Base-by-base conservation (phyloP, 2,888 invertebrate genomes). In the Chloroclysta siterata region DNA sequence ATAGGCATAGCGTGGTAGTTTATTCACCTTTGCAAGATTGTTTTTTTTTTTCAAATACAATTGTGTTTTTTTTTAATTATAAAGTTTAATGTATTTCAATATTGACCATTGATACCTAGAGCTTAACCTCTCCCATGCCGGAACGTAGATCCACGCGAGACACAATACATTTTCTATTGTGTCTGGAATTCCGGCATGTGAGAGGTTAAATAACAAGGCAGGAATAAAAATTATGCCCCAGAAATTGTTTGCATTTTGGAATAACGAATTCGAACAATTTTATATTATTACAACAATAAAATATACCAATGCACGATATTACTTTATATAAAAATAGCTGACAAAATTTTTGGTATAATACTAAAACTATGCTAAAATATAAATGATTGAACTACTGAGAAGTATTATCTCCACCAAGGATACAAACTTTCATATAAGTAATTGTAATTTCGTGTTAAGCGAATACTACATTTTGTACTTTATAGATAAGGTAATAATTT, bases 271-370 rank as follows among this genome's bases (percentile, higher is more conserved):
- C 56, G 63, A 65, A 65, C 69, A 72, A 60, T 63, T 58, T 15
- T 54, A 60, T 58, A 47, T 73, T 69, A 66, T 63, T 59, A 66
- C 68, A 54, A 72, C 70, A 74, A 77, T 76, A 74, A 76, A 79
- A 39, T 39, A 39, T 75, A 80, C 71, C 74, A 76, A 75, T 74
- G 72, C 71, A 71, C 72, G 72, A 78, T 70, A 72, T 68, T 77
- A 76, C 77, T 78, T 75, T 75, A 76, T 87, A 87, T 77, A 87
- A 88, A 88, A 88, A 88, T 88, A 88, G 80, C 81, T 78, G 79
- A 80, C 74, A 75, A 75, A 78, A 70, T 88, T 86, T 90, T 90
- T 89, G 89, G 89, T 89, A 87, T 73, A 74, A 80, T 80, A 81
- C 80, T 68, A 78, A 72, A 76, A 73, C 73, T 79, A 77, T 61